Percentiles rank a stretch among this genome's conserved stretches.
These are phyloP conservation scores for Galagoides demidoff DNA, from an alignment of 2,797 vertebrate species.

Conservation along the genomic window DNA sequence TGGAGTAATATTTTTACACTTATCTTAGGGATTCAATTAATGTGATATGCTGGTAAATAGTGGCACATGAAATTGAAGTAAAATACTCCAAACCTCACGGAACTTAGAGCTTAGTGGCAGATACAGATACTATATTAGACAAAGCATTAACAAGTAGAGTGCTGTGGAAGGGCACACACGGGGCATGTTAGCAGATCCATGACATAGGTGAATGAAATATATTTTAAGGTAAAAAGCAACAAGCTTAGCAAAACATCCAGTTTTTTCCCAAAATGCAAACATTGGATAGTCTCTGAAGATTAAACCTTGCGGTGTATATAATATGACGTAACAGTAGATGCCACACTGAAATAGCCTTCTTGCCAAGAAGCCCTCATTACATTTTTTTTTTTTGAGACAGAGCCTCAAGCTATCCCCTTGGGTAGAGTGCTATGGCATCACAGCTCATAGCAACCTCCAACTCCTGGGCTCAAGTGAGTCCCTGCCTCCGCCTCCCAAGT, in stretches of 20 bases:
- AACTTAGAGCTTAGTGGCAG: not conserved
- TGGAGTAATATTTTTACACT: not conserved
- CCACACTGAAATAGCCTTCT: not conserved
- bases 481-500: no score
- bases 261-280: constrained; percentile 16
- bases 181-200: not conserved
- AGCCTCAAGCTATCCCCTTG: no score
- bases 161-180: not conserved
- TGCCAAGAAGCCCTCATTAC: not conserved
- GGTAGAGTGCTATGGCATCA: no score
- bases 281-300: not conserved
- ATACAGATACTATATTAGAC: not conserved
- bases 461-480: no score
- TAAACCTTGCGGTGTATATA: not conserved
- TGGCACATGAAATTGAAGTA: not conserved
- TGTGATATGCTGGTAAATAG: not conserved
- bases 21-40: not conserved
- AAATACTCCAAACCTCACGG: not conserved
- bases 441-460: no score
- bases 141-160: not conserved
- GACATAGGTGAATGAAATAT: not conserved
- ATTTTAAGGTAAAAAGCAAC: not conserved
- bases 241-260: not conserved
- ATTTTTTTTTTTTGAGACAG: no score
- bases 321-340: not conserved